Evolutionary conservation across 2,113 vertebrate genomes (phyloP).

Genomic region (Seriola quinqueradiata): DNA sequence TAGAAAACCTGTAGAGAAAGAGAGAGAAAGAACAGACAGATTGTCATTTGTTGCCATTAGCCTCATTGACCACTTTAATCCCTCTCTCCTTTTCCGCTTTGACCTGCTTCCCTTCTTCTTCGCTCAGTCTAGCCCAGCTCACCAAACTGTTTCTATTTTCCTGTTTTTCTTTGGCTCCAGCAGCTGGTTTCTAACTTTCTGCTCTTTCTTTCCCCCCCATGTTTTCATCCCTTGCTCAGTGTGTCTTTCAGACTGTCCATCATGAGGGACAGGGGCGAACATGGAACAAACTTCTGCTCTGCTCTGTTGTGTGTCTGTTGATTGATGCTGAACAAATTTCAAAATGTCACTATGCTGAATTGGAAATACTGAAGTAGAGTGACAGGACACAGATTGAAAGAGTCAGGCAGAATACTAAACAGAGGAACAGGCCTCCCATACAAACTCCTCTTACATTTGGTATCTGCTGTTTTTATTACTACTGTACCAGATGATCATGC

Average conservation of each 20-base stretch:
- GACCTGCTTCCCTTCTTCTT: not conserved
- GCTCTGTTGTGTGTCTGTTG: conserved; percentile 18
- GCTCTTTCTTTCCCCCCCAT: not conserved
- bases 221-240: not conserved
- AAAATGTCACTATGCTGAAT: conserved; percentile 39
- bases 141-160: not conserved
- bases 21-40: conserved; percentile 17
- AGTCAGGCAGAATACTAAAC: conserved; percentile 38
- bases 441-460: conserved; percentile 21
- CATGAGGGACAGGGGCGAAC: not conserved
- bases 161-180: not conserved
- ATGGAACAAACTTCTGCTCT: not conserved
- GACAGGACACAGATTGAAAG: conserved; percentile 44
- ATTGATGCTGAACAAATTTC: conserved; percentile 37
- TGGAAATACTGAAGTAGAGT: conserved; percentile 42
- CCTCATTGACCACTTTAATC: conserved; percentile 16
- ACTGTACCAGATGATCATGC: not conserved
- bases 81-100: no score
- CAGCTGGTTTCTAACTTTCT: not conserved
- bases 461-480: conserved; percentile 9
- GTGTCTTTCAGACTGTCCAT: conserved; percentile 15
- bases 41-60: conserved; percentile 16
- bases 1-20: conserved; percentile 56
- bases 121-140: not conserved
- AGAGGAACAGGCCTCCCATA: conserved; percentile 5